Evolutionary conservation across 2,797 vertebrate genomes (phyloP).

Genomic region (Hafferia zeledoni): DNA sequence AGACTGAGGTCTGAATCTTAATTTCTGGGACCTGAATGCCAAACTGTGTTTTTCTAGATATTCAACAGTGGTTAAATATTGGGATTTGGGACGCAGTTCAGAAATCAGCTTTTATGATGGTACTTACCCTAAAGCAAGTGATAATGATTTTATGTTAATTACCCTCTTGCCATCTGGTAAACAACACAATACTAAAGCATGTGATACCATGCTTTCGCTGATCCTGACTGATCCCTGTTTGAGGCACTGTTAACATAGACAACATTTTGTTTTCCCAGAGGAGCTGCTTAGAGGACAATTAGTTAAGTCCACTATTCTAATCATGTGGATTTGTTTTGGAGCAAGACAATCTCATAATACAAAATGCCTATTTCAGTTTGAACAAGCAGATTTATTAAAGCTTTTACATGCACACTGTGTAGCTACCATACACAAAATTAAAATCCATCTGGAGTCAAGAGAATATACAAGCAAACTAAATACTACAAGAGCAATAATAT

Average conservation of each 20-base stretch:
- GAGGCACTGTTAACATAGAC: slow-evolving; percentile 33
- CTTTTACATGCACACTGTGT: slow-evolving; percentile 35
- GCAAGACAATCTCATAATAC: slow-evolving; percentile 52
- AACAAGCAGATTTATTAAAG: slow-evolving; percentile 68
- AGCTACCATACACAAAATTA: slow-evolving; percentile 57
- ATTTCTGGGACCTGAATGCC: background rate
- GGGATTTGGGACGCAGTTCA: background rate
- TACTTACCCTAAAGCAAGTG: slow-evolving; percentile 9
- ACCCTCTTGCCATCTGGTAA: slow-evolving; percentile 18
- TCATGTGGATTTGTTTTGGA: slow-evolving; percentile 64
- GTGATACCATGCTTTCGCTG: background rate
- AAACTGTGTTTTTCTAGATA: background rate
- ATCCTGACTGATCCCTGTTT: slow-evolving; percentile 48
- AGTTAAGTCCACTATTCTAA: slow-evolving; percentile 67
- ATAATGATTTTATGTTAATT: slow-evolving; percentile 60
- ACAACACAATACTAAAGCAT: background rate
- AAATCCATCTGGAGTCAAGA: slow-evolving; percentile 63
- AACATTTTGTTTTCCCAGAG: slow-evolving; percentile 55
- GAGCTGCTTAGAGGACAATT: slow-evolving; percentile 59
- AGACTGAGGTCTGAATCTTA: background rate
- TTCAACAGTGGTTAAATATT: background rate
- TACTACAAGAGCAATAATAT: slow-evolving; percentile 49
- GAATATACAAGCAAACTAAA: slow-evolving; percentile 65
- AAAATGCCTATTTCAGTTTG: slow-evolving; percentile 64
- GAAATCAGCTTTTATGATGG: background rate